A percentile compares a stretch with the other conserved stretches of the same genome.
Conservation (phyloP, 2,888 invertebrate genomes). For the Lumbricus terrestris region DNA sequence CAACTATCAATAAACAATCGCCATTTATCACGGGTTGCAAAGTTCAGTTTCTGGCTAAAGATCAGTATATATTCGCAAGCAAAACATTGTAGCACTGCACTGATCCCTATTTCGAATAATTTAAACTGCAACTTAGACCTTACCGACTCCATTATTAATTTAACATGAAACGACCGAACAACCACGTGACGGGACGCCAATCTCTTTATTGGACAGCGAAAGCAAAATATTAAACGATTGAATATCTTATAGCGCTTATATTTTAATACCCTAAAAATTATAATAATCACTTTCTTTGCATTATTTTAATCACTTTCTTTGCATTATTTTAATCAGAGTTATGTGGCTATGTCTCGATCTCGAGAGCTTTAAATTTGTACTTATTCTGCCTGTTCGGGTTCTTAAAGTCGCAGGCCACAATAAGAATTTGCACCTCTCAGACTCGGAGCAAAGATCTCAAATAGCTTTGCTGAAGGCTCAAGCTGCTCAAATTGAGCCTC, state of each 20-base stretch:
- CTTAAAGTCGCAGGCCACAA: too few species aligned
- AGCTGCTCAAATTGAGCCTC: too few species aligned
- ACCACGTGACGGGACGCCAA: background rate
- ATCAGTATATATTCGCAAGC: background rate
- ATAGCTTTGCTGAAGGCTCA: too few species aligned
- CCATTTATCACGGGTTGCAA: background rate
- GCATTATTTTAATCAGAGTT: too few species aligned
- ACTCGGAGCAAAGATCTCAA: too few species aligned
- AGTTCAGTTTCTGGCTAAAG: background rate
- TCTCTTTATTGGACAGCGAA: background rate
- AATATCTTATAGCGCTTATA: background rate
- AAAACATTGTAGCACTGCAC: background rate
- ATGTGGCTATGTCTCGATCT: too few species aligned
- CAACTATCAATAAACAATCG: background rate
- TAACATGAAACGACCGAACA: background rate
- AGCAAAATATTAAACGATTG: background rate
- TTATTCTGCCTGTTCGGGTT: too few species aligned
- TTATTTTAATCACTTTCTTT: too few species aligned
- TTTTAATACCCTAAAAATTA: too few species aligned
- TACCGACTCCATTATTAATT: background rate
- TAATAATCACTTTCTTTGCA: too few species aligned
- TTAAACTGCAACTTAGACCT: background rate
- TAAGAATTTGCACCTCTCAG: too few species aligned
- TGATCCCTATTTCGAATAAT: background rate
- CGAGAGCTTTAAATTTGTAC: too few species aligned